These are phyloP conservation scores for Neotoma lepida DNA, from an alignment of 2,113 vertebrate genomes.

Conservation along the genomic window DNA sequence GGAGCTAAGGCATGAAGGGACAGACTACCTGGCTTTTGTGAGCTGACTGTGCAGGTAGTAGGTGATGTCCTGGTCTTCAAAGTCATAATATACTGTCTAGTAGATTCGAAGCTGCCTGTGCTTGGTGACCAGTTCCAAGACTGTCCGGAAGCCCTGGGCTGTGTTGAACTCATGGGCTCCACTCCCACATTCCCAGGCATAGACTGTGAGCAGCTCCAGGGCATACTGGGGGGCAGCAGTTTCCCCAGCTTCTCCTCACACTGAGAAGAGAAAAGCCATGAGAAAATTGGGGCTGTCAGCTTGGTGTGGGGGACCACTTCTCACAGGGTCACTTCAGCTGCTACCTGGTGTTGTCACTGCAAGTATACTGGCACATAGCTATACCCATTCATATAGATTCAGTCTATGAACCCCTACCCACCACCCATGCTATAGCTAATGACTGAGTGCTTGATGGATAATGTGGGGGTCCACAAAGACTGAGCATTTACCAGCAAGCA, in stretches of 20 bases:
- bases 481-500: background rate
- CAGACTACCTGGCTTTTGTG: background rate
- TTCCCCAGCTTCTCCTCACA: background rate
- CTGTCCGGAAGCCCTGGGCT: slow-evolving; percentile 53
- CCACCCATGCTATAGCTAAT: too few relatives aligned
- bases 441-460: background rate
- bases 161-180: rapidly evolving
- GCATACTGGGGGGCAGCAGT: slow-evolving; percentile 49
- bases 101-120: slow-evolving; percentile 43
- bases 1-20: background rate
- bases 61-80: rapidly evolving
- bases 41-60: background rate
- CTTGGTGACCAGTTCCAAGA: slow-evolving; percentile 32
- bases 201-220: slow-evolving; percentile 71
- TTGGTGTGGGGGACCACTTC: too few relatives aligned
- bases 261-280: background rate
- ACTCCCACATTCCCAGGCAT: slow-evolving; percentile 54
- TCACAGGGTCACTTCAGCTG: background rate
- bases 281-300: background rate
- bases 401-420: background rate
- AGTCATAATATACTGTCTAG: slow-evolving; percentile 48
- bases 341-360: background rate
- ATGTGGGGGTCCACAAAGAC: background rate
- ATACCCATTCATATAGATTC: rapidly evolving
- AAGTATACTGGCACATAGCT: background rate